Conservation (phyloP, 2,888 invertebrate genomes). For the Micropterix aruncella region DNA sequence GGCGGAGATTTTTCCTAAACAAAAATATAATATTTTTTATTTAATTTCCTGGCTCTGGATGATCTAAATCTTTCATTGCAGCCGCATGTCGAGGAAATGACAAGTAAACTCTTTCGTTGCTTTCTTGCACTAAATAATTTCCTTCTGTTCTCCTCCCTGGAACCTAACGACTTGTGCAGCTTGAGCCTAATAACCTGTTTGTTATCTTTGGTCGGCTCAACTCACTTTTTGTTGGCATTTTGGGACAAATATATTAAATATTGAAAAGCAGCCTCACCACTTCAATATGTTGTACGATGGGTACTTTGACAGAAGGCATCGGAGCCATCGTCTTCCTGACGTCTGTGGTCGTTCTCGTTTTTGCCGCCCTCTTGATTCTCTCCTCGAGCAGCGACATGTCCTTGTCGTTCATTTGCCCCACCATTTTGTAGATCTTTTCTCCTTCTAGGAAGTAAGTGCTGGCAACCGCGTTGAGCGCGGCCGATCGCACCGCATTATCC, state of each 20-base stretch:
- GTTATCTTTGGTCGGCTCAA: too few relatives aligned
- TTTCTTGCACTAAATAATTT: too few relatives aligned
- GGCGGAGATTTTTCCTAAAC: neutral
- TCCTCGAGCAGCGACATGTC: constrained; percentile 90
- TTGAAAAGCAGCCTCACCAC: neutral
- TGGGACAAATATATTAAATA: too few relatives aligned
- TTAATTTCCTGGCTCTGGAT: too few relatives aligned
- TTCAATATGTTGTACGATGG: constrained; percentile 16
- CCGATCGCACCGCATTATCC: constrained; percentile 91
- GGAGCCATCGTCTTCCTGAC: constrained; percentile 31
- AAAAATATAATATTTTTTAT: too few relatives aligned
- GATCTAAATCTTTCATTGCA: too few relatives aligned
- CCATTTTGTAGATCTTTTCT: constrained; percentile 80
- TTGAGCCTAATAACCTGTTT: too few relatives aligned
- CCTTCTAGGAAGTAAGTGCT: constrained; percentile 83
- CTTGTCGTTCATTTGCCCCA: constrained; percentile 88
- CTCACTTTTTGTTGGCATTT: too few relatives aligned
- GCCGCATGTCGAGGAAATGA: too few relatives aligned
- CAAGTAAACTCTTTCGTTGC: too few relatives aligned
- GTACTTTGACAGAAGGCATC: constrained; percentile 25
- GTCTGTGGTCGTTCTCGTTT: constrained; percentile 40
- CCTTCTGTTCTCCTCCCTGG: too few relatives aligned
- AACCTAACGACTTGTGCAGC: too few relatives aligned
- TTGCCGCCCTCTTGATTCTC: constrained; percentile 82
- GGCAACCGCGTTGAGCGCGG: constrained; percentile 88